A percentile compares a stretch with the other conserved stretches of the same genome.
These are phyloP conservation scores for Harpalus rubripes DNA, from an alignment of 2,888 invertebrate genomes.

Conservation along the genomic window DNA sequence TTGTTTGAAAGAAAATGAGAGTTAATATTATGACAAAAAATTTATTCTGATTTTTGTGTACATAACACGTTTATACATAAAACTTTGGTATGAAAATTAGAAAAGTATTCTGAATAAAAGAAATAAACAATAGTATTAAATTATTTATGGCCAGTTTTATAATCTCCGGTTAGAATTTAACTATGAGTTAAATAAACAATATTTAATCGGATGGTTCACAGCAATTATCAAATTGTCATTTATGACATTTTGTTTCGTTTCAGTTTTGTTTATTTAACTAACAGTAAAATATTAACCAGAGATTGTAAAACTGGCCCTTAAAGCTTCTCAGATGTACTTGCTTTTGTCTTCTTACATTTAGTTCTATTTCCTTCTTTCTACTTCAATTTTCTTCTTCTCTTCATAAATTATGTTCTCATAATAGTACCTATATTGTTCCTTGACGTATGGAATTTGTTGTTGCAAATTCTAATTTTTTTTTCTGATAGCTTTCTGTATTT, in stretches of 20 bases:
- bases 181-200: no score
- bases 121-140: slow-evolving; percentile 18
- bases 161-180: no score
- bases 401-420: not conserved
- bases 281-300: no score
- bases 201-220: no score
- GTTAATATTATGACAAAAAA: no score
- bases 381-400: not conserved
- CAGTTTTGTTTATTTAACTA: no score
- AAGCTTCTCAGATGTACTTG: not conserved
- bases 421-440: not conserved
- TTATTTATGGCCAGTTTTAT: not conserved
- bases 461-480: not conserved
- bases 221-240: no score
- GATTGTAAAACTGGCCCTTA: not conserved
- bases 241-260: no score
- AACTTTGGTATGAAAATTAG: not conserved
- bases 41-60: no score
- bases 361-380: not conserved
- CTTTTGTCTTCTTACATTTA: slow-evolving; percentile 15
- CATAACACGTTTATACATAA: slow-evolving; percentile 2
- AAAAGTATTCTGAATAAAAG: slow-evolving; percentile 1
- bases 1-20: no score
- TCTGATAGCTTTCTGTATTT: not conserved
- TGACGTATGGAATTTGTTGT: not conserved